These are phyloP conservation scores for Xiphophorus hellerii DNA, from an alignment of 2,113 vertebrate species.

Conservation along the genomic window DNA sequence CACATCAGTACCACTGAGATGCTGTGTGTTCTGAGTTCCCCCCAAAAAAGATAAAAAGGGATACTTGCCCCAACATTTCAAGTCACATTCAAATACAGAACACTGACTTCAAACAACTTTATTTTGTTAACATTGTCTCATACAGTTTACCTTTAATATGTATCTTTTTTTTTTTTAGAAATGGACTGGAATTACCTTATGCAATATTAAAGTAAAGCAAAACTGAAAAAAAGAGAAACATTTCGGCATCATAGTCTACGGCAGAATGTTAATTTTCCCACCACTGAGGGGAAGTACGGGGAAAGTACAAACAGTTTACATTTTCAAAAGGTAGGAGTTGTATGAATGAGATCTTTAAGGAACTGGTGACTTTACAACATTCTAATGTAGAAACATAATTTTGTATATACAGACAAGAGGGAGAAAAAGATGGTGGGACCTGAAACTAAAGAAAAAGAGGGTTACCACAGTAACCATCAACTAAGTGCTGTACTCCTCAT, in stretches of 20 bases:
- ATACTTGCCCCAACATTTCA: slow-evolving; percentile 54
- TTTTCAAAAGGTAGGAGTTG: slow-evolving; percentile 33
- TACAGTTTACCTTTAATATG: slow-evolving; percentile 67
- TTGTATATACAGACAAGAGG: slow-evolving; percentile 59
- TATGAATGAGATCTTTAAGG: slow-evolving; percentile 56
- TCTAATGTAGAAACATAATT: slow-evolving; percentile 66
- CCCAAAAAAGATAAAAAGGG: slow-evolving; percentile 32
- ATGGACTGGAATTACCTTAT: slow-evolving; percentile 71
- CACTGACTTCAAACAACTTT: slow-evolving; percentile 79
- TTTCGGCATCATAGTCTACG: slow-evolving; percentile 58
- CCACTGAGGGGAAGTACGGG: slow-evolving; percentile 19
- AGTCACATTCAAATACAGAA: slow-evolving; percentile 78
- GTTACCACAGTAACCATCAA: slow-evolving; percentile 41
- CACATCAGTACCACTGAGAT: slow-evolving; percentile 64
- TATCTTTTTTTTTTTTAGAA: slow-evolving; percentile 59
- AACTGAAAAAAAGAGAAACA: slow-evolving; percentile 56
- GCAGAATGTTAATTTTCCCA: slow-evolving; percentile 41
- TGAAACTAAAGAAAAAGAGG: slow-evolving; percentile 16
- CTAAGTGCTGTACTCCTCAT: slow-evolving; percentile 25
- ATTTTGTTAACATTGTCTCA: slow-evolving; percentile 76
- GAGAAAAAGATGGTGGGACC: not conserved
- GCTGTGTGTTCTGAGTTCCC: slow-evolving; percentile 56
- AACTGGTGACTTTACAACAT: slow-evolving; percentile 62
- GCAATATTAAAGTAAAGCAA: slow-evolving; percentile 72
- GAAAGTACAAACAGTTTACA: slow-evolving; percentile 57